phyloP scores from a whole-genome alignment of 2,797 vertebrate genomes.

The Pangasius larnaudii region DNA sequence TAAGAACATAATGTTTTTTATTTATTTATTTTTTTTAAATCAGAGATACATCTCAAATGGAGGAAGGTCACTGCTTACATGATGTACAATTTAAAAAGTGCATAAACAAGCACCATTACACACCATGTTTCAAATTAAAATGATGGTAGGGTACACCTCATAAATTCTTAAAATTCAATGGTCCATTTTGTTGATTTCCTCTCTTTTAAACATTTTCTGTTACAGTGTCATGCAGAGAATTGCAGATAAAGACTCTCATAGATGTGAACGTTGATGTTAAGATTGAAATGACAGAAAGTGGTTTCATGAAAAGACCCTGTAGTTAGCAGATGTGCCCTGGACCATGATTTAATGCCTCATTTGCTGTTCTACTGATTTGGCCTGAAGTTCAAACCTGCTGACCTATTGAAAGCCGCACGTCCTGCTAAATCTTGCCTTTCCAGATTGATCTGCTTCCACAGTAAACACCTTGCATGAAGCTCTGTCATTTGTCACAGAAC shows the following conservation, averaged over 20 bases:
- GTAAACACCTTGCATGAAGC: neutral
- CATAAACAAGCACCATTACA: neutral
- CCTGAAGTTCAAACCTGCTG: constrained; percentile 25
- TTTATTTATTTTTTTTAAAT: neutral
- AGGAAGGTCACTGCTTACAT: neutral
- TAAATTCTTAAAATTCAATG: neutral
- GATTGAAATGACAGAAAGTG: neutral
- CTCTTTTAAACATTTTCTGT: neutral
- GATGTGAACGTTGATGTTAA: constrained; percentile 13
- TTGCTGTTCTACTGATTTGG: constrained; percentile 43
- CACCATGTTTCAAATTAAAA: neutral
- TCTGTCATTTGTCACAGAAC: neutral
- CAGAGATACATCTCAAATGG: no score
- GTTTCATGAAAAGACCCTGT: neutral
- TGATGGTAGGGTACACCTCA: neutral
- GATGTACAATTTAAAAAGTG: neutral
- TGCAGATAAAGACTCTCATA: constrained; percentile 30
- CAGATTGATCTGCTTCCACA: neutral
- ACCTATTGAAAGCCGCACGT: neutral
- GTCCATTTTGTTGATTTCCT: neutral
- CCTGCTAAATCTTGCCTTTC: neutral
- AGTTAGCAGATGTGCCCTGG: neutral
- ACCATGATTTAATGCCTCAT: constrained; percentile 42
- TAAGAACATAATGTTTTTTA: neutral
- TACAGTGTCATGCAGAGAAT: neutral